Evolutionary conservation across 2,888 invertebrate species (phyloP).

Genomic region (Actias luna): DNA sequence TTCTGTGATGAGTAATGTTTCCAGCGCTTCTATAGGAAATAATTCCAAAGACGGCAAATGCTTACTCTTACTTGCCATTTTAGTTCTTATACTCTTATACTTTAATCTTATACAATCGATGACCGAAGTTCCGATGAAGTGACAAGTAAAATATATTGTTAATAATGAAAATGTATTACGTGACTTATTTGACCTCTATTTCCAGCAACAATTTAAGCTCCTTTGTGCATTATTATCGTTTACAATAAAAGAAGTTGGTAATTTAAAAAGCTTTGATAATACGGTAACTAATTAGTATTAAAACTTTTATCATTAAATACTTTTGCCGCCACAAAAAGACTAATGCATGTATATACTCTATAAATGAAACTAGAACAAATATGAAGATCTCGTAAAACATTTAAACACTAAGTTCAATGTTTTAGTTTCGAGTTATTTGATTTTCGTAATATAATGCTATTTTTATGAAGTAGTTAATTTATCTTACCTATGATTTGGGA

Average conservation of each 20-base stretch:
- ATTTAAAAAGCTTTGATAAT: neutral
- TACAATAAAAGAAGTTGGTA: neutral
- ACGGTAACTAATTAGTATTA: neutral
- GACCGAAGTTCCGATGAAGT: too few relatives aligned
- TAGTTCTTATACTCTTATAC: too few relatives aligned
- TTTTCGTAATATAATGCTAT: neutral
- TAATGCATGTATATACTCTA: neutral
- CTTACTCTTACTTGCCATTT: too few relatives aligned
- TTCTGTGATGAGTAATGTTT: too few relatives aligned
- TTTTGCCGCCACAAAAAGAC: neutral
- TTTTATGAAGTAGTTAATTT: neutral
- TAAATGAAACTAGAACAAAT: neutral
- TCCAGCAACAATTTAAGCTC: too few relatives aligned
- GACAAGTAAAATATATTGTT: too few relatives aligned
- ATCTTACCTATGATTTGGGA: neutral
- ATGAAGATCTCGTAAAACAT: slow-evolving; percentile 1
- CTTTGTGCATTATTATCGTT: neutral
- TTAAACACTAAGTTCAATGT: neutral
- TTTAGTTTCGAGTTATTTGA: neutral
- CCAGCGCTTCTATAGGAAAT: too few relatives aligned
- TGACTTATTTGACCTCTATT: too few relatives aligned
- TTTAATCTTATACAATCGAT: too few relatives aligned
- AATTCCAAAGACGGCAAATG: too few relatives aligned
- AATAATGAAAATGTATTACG: too few relatives aligned
- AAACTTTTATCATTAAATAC: neutral